Percentiles rank a stretch among this genome's conserved stretches.
These are phyloP conservation scores for Cheirogaleus medius DNA, from an alignment of 2,113 vertebrate genomes.

Conservation along the genomic window DNA sequence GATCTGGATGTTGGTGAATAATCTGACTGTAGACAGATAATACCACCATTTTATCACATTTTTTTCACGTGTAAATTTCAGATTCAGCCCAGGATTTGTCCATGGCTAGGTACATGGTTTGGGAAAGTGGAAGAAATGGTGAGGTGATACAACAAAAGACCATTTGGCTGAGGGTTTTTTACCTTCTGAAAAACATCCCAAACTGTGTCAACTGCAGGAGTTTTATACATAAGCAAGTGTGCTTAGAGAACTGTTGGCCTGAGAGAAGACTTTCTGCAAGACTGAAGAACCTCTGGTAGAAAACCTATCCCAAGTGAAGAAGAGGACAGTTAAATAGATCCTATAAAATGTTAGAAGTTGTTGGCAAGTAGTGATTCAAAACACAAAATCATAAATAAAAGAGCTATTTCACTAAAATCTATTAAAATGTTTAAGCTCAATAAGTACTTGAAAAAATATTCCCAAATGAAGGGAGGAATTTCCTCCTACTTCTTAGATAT, in stretches of 20 bases:
- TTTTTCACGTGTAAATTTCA: background rate
- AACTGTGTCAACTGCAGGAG: background rate
- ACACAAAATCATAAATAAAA: background rate
- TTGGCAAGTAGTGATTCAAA: background rate
- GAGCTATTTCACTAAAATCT: background rate
- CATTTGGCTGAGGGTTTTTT: background rate
- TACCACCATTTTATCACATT: background rate
- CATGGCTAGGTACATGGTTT: background rate
- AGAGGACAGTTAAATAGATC: background rate
- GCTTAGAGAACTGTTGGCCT: background rate
- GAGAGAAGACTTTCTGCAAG: background rate
- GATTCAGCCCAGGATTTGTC: background rate
- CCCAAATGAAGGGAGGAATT: background rate
- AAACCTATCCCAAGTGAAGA: background rate
- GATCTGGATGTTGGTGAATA: background rate
- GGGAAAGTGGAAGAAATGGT: background rate
- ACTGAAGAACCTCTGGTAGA: background rate
- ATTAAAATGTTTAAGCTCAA: background rate
- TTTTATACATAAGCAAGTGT: background rate
- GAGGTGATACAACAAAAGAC: background rate
- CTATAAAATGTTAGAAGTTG: background rate
- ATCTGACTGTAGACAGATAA: background rate
- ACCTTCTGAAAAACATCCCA: background rate
- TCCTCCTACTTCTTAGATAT: background rate
- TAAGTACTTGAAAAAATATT: background rate